phyloP scores from a whole-genome alignment of 2,113 vertebrate species.

The Aptenodytes forsteri region DNA sequence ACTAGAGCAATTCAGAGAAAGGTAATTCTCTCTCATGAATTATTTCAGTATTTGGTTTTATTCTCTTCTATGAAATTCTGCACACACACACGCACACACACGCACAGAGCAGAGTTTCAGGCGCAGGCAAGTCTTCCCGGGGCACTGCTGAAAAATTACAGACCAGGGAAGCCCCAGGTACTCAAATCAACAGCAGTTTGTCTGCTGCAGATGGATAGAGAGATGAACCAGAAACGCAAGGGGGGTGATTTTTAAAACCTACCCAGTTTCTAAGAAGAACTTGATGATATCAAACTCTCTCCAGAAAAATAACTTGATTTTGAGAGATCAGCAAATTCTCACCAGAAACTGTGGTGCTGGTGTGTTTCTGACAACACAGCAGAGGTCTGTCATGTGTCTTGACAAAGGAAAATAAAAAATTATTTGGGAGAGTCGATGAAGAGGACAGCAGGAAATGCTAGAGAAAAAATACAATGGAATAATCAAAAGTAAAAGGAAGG shows the following conservation, averaged over 20 bases:
- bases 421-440: neutral
- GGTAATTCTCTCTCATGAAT: neutral
- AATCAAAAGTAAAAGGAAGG: neutral
- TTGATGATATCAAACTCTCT: neutral
- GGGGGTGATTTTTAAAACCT: neutral
- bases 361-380: neutral
- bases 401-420: neutral
- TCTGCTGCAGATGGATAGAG: neutral
- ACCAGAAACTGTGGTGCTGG: neutral
- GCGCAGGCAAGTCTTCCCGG: neutral
- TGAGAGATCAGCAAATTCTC: neutral
- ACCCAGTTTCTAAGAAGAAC: neutral
- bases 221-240: neutral
- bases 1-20: neutral
- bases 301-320: neutral
- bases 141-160: neutral
- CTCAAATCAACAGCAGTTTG: neutral
- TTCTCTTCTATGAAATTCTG: neutral
- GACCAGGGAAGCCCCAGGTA: neutral
- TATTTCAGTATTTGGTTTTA: neutral
- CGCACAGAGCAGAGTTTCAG: neutral
- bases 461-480: neutral
- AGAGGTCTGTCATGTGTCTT: neutral
- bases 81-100: fast-evolving
- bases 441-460: neutral